Conservation (phyloP, 2,797 vertebrate genomes). For the Galaxias olidus region DNA sequence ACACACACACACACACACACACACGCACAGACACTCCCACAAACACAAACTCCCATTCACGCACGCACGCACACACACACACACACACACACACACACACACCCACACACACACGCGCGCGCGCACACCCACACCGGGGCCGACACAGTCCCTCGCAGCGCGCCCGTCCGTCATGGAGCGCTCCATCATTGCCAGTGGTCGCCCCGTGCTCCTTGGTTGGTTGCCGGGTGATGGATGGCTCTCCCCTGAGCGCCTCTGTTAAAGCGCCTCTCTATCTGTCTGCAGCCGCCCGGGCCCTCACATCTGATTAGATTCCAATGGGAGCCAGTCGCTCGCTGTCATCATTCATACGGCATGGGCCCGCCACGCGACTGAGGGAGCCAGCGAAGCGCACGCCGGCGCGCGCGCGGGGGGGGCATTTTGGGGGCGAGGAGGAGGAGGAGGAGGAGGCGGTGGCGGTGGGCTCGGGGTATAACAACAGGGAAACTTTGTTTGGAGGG, state of each 20-base stretch:
- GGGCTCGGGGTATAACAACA: slow-evolving; percentile 57
- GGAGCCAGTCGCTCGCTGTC: slow-evolving; percentile 70
- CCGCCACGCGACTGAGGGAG: slow-evolving; percentile 50
- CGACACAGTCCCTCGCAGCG: too few species aligned
- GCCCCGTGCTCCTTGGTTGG: slow-evolving; percentile 67
- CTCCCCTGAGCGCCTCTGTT: slow-evolving; percentile 73
- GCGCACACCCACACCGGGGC: slow-evolving; percentile 50
- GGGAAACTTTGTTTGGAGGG: slow-evolving; percentile 48
- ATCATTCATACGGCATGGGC: slow-evolving; percentile 62
- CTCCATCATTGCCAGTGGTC: slow-evolving; percentile 69
- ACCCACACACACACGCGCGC: slow-evolving; percentile 20
- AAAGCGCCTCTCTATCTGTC: slow-evolving; percentile 71
- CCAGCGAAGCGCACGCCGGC: slow-evolving; percentile 48
- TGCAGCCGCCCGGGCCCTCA: slow-evolving; percentile 67
- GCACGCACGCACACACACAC: not conserved
- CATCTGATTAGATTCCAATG: slow-evolving; percentile 77
- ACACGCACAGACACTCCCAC: not conserved
- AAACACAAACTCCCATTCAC: not conserved
- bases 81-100: slow-evolving; percentile 29
- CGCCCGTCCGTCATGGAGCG: slow-evolving; percentile 45
- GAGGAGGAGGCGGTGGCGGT: slow-evolving; percentile 57
- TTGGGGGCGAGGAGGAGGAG: slow-evolving; percentile 53
- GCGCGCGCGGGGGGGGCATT: slow-evolving; percentile 60
- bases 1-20: not conserved
- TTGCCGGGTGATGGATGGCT: slow-evolving; percentile 74